Conservation (phyloP, 1,140 invertebrate genomes). For the Platyscapa corneri region DNA sequence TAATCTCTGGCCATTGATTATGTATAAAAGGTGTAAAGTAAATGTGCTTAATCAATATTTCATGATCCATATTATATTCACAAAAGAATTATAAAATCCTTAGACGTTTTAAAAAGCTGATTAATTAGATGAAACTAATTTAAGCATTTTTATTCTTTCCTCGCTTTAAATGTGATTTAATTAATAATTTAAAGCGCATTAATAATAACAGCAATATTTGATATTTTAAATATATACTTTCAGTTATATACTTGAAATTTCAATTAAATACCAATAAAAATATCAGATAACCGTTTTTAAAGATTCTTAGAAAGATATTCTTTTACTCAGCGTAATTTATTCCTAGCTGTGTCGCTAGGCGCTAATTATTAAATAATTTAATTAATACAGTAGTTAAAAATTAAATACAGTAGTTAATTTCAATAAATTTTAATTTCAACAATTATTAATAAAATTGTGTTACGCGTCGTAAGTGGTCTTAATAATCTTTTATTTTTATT, state of each 20-base stretch:
- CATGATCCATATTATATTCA: neutral
- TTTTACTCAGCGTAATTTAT: neutral
- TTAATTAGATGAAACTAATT: too few species aligned
- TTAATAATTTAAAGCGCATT: too few species aligned
- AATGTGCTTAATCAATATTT: neutral
- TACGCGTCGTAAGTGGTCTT: too few species aligned
- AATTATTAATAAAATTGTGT: too few species aligned
- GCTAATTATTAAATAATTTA: neutral
- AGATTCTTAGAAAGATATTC: neutral
- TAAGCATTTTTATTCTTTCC: too few species aligned
- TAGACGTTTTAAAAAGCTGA: neutral
- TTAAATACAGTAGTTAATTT: neutral
- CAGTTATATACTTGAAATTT: too few species aligned
- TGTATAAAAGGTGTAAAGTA: neutral
- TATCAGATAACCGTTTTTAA: neutral
- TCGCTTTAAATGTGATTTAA: too few species aligned
- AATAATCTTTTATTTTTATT: neutral
- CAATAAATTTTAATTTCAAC: too few species aligned
- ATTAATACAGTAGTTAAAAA: neutral
- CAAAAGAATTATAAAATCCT: too few species aligned
- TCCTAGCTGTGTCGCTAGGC: neutral
- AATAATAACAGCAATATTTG: too few species aligned
- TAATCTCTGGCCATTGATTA: neutral
- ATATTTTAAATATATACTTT: too few species aligned
- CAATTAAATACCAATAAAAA: neutral